These are phyloP conservation scores for Mya arenaria DNA, from an alignment of 1,140 invertebrate species.

Conservation along the genomic window DNA sequence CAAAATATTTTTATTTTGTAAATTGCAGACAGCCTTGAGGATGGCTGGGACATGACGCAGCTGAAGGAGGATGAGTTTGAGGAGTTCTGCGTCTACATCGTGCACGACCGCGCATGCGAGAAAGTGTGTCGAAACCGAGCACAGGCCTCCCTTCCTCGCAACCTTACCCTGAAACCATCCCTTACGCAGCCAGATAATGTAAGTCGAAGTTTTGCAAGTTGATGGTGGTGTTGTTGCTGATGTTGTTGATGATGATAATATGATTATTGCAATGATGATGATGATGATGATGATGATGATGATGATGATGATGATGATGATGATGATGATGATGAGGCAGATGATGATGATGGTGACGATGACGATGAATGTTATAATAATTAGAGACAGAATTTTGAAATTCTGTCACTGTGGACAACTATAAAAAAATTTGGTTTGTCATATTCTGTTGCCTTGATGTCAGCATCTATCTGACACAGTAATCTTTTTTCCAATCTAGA, in stretches of 20 bases:
- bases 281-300: neutral
- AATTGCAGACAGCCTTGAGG: slow-evolving; percentile 80
- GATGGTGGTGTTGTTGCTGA: slow-evolving; percentile 8
- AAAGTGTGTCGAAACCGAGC: slow-evolving; percentile 88
- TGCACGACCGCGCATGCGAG: slow-evolving; percentile 90
- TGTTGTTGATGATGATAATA: slow-evolving; percentile 15
- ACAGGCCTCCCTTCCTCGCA: slow-evolving; percentile 95
- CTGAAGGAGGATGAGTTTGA: slow-evolving; percentile 95
- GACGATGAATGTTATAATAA: too few relatives aligned
- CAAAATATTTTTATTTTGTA: slow-evolving; percentile 24
- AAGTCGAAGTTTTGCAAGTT: slow-evolving; percentile 83
- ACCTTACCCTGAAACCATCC: slow-evolving; percentile 94
- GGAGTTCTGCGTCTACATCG: slow-evolving; percentile 95
- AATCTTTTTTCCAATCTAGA: too few relatives aligned
- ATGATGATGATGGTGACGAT: too few relatives aligned
- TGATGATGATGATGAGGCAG: too few relatives aligned
- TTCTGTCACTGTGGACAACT: too few relatives aligned
- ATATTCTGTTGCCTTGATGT: too few relatives aligned
- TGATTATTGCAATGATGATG: neutral
- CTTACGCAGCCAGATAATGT: slow-evolving; percentile 91
- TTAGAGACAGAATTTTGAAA: too few relatives aligned
- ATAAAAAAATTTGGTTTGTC: too few relatives aligned
- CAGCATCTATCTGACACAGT: too few relatives aligned
- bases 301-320: slow-evolving; percentile 16
- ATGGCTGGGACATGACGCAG: slow-evolving; percentile 84